These are phyloP conservation scores for Seriola aureovittata DNA, from an alignment of 2,113 vertebrate species.

Conservation along the genomic window DNA sequence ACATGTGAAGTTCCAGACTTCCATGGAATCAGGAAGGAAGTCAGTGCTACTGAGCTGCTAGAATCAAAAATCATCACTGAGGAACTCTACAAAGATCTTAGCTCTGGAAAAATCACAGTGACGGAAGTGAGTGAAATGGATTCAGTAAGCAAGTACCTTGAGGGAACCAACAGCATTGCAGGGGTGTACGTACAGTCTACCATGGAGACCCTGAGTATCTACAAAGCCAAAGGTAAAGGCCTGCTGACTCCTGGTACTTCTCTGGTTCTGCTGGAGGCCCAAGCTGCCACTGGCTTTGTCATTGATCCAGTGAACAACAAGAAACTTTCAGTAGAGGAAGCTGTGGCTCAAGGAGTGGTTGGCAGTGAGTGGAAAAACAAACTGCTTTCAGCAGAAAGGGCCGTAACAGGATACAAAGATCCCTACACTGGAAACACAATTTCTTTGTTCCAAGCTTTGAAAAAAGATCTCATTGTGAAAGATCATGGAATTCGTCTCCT, in stretches of 20 bases:
- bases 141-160: slow-evolving; percentile 83
- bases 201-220: slow-evolving; percentile 83
- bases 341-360: slow-evolving; percentile 65
- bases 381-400: background rate
- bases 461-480: background rate
- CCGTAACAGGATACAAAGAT: background rate
- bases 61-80: slow-evolving; percentile 82
- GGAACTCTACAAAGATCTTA: slow-evolving; percentile 75
- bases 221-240: slow-evolving; percentile 83
- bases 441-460: background rate
- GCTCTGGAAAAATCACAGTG: slow-evolving; percentile 79
- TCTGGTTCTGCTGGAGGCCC: slow-evolving; percentile 89
- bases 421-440: background rate
- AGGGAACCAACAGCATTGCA: slow-evolving; percentile 83
- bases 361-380: slow-evolving; percentile 55
- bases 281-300: slow-evolving; percentile 89
- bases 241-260: slow-evolving; percentile 86
- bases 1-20: slow-evolving; percentile 79
- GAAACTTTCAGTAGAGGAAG: slow-evolving; percentile 87
- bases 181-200: slow-evolving; percentile 85
- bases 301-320: slow-evolving; percentile 86
- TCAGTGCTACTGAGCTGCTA: slow-evolving; percentile 81
- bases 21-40: slow-evolving; percentile 79
- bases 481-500: background rate
- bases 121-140: slow-evolving; percentile 75